These are phyloP conservation scores for Radopholus similis DNA, from an alignment of 1,140 invertebrate species.

Conservation along the genomic window DNA sequence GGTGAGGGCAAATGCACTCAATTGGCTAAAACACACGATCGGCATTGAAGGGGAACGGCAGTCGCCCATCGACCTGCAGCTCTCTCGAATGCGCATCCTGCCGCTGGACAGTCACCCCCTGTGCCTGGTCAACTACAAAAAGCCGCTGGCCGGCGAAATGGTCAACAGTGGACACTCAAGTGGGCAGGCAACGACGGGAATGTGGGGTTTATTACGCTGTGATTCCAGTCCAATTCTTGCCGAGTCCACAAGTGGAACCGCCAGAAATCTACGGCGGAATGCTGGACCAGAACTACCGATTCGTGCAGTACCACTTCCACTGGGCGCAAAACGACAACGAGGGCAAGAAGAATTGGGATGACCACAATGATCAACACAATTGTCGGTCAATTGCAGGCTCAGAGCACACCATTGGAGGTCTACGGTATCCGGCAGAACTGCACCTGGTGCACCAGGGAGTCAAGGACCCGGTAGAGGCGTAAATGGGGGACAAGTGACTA, in stretches of 20 bases:
- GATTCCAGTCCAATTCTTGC: conserved; percentile 52
- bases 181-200: no score
- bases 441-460: conserved; percentile 52
- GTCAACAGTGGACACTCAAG: conserved; percentile 51
- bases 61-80: conserved; percentile 52
- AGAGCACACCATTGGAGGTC: conserved; percentile 51
- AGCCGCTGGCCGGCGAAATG: conserved; percentile 43
- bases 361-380: not conserved
- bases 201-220: conserved; percentile 4
- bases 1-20: not conserved
- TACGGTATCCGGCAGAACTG: conserved; percentile 52
- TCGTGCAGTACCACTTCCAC: conserved; percentile 55
- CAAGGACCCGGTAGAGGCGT: conserved; percentile 31
- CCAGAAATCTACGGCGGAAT: conserved; percentile 54
- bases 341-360: not conserved
- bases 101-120: conserved; percentile 34
- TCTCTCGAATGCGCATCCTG: conserved; percentile 32
- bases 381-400: conserved; percentile 32
- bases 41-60: conserved; percentile 28
- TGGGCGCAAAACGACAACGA: conserved; percentile 53
- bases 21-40: not conserved
- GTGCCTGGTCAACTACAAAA: conserved; percentile 51
- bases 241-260: conserved; percentile 29
- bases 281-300: conserved; percentile 52
- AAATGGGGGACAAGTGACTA: conserved; percentile 14